Base-by-base conservation (phyloP, 2,113 vertebrate genomes). In the Periophthalmodon schlosseri region DNA sequence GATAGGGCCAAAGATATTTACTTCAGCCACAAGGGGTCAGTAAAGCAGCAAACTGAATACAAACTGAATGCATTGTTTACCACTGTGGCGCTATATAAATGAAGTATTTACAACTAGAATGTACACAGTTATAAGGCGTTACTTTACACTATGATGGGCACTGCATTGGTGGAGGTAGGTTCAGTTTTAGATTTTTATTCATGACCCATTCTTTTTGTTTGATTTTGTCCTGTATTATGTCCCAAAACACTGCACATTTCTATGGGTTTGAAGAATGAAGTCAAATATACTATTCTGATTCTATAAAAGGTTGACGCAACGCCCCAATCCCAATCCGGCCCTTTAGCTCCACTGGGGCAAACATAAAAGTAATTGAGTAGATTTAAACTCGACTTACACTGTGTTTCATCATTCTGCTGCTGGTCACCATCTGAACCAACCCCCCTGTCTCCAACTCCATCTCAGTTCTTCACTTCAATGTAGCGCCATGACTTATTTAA, bases 321-420 rank as follows among this genome's bases (percentile, higher is more conserved):
- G 8, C 65, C 74, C 39, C 68, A 57, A 70, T 24, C 24, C 44
- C 68, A 70, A 44, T 47, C 64, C 67, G 39, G 21, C 34, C 76
- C 16, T 44, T n/a, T 8, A 36, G 70, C 74, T 67, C 70, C 39
- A 13, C 2, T 24, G 67, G 76, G 60, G 34, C 39, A 49, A 44
- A 13, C 73, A 69, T 54, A 75, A 65, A 57, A 68, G 64, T 60
- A 36, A 65, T 77, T 14, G 52, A 57, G 49, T 44, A 73, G 21
- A 64, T 73, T 72, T 71, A 75, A 56, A 69, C 76, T 58, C 28
- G 71, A 28, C 77, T 87, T 87, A 63, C 81, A 56, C 74, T 65
- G 69, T 49, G 73, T 87, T 86, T 79, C 85, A 84, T 89, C 81
- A 84, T 74, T 34, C 47, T 82, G 69, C 52, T 56, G 39, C 79